Percentiles rank a stretch among this genome's conserved stretches.
Conservation (phyloP, 2,888 invertebrate genomes). For the Agrotis exclamationis region DNA sequence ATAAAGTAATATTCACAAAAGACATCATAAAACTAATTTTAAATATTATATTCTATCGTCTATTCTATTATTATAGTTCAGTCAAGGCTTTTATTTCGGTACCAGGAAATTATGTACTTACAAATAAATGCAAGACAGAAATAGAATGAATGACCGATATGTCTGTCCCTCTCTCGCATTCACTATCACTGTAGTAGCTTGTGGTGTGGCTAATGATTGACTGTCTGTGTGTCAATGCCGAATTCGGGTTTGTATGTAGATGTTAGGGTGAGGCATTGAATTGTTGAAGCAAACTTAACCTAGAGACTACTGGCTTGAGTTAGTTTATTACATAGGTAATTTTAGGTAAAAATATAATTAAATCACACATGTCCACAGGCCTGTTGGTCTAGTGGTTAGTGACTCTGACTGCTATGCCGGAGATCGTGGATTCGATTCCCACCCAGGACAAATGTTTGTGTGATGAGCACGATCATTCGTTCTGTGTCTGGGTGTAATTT, state of each 20-base stretch:
- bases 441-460: no score
- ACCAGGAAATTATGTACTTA: conserved; percentile 54
- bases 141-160: conserved; percentile 40
- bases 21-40: conserved; percentile 16
- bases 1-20: background rate
- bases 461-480: no score
- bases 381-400: no score
- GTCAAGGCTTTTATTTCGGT: conserved; percentile 54
- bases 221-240: conserved; percentile 47
- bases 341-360: no score
- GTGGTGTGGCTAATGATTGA: conserved; percentile 40
- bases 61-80: conserved; percentile 37
- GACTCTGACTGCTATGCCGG: no score
- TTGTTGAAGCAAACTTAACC: conserved; percentile 28
- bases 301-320: no score
- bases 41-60: conserved; percentile 12
- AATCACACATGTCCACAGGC: no score
- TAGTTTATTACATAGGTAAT: background rate
- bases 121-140: conserved; percentile 27
- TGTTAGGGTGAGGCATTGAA: conserved; percentile 24
- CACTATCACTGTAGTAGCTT: conserved; percentile 35
- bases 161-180: conserved; percentile 36
- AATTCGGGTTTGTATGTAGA: conserved; percentile 42
- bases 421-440: no score
- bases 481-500: no score